Evolutionary conservation across 2,113 vertebrate species (phyloP).

Genomic region (Aix galericulata): DNA sequence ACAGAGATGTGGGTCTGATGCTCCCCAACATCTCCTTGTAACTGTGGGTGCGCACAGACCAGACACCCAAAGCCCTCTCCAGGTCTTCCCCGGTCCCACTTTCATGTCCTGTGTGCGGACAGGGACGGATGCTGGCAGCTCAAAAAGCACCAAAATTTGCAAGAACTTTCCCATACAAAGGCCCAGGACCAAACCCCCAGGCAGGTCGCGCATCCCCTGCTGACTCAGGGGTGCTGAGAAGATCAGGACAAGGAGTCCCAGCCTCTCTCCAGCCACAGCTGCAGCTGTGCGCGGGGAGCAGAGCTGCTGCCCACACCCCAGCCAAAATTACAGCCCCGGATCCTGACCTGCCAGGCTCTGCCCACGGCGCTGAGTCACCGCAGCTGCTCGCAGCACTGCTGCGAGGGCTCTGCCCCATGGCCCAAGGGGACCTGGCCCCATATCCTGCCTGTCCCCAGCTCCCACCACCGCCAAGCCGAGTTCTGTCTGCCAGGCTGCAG

Average conservation of each 20-base stretch:
- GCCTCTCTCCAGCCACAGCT: not conserved
- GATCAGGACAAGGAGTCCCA: not conserved
- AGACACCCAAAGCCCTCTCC: accelerated
- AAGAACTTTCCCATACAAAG: not conserved
- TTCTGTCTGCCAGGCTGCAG: accelerated
- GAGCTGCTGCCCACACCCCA: not conserved
- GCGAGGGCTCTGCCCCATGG: not conserved
- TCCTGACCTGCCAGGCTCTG: not conserved
- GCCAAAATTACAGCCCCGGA: not conserved
- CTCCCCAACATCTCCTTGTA: not conserved
- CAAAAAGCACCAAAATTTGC: not conserved
- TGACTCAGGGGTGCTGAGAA: not conserved
- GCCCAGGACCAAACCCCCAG: not conserved
- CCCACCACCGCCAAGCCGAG: not conserved
- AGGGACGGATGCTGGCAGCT: not conserved
- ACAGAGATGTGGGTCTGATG: accelerated
- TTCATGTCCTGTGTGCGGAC: not conserved
- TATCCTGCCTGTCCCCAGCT: not conserved
- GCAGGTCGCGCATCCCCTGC: not conserved
- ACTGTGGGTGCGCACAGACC: accelerated
- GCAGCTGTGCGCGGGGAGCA: accelerated
- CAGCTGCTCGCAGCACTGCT: not conserved
- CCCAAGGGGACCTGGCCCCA: not conserved
- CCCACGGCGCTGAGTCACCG: not conserved
- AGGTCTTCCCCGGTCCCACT: not conserved